Base-by-base conservation (phyloP, 2,113 vertebrate species). In the Petromus typicus region DNA sequence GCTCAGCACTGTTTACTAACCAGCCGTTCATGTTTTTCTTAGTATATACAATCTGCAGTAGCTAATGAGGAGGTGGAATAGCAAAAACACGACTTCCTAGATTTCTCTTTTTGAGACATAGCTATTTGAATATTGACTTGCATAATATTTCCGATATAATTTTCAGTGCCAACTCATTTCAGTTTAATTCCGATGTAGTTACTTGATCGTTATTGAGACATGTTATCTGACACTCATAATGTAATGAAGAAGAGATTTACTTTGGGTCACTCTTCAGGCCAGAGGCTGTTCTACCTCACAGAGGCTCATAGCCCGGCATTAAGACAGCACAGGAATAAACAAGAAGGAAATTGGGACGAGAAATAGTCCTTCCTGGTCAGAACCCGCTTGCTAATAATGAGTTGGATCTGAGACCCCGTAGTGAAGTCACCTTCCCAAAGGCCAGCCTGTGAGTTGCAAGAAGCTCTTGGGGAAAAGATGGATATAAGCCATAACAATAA, bases 241-340 rank as follows among this genome's bases (percentile, higher is more conserved):
- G 1, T 75, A 30, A 45, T 13, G 23, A 23, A 73, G 23, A 37
- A 14, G 13, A 30, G 13, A 25, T 75, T 75, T 75, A 61, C 40
- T 75, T 30, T 30, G 0, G 43, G 12, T 45, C 18, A 22, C 20
- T 37, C 20, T 75, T 75, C 40, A 75, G 40, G 1, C 13, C 40
- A 45, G 0, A 16, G 71, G 27, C 3, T 3, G 2, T 4, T 16
- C 23, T 45, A 17, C 34, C 3, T 17, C 22, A 5, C 12, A 0
- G 40, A 43, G 23, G 40, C 6, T 16, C 25, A 48, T 3, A 13
- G 71, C 5, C 7, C 2, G 23, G 23, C 12, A 30, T 23, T 75
- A 3, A 9, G n/a, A 11, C 25, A 75, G 71, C 12, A 9, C n/a
- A 16, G 25, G 27, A 43, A 27, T n/a, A 27, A 13, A 16, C 25